Evolutionary conservation across 2,113 vertebrate genomes (phyloP), one percentile per base, ranked within the genome.

Genomic region (Phrynosoma platyrhinos): DNA sequence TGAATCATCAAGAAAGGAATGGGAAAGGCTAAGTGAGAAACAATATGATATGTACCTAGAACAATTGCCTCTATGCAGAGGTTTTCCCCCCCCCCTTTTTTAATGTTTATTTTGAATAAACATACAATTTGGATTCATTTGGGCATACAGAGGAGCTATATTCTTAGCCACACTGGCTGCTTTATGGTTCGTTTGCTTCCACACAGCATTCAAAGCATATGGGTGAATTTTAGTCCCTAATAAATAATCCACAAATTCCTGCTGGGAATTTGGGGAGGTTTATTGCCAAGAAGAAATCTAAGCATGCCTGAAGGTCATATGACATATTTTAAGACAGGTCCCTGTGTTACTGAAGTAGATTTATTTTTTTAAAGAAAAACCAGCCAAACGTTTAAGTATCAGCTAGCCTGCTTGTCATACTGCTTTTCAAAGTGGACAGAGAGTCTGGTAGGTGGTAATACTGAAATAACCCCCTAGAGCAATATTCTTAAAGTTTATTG

Each of bases 121-220:
- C 0, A 40, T 64, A 53, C 1, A 1, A 4, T 82, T 89, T 13
- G 80, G 1, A 0, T 71, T 84, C 53, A 58, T 75, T 81, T 71
- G 79, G 32, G 42, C 25, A 66, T 55, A 66, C 79, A 32, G 89
- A 92, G 66, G 78, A 71, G 32, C 66, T n/a, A 21, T 85, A 87
- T 89, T 2, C 53, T 83, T 47, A 9, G 13, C 40, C 88, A 64
- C 82, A 90, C 42, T 81, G 72, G 2, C 55, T 90, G 76, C 76
- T 72, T 52, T 64, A 92, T 92, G 81, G 89, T 72, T 88, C 77
- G 47, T 91, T 84, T 90, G 47, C 53, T 2, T 87, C 62, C 62
- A 13, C 78, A 83, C 69, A 88, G 32, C 25, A 62, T 76, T 66
- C 40, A 75, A 66, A 82, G 71, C 84, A 42, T 12, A 72, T 72